Percentiles rank a stretch among this genome's conserved stretches.
phyloP scores from a whole-genome alignment of 2,888 invertebrate genomes.

The Malacosoma neustria region DNA sequence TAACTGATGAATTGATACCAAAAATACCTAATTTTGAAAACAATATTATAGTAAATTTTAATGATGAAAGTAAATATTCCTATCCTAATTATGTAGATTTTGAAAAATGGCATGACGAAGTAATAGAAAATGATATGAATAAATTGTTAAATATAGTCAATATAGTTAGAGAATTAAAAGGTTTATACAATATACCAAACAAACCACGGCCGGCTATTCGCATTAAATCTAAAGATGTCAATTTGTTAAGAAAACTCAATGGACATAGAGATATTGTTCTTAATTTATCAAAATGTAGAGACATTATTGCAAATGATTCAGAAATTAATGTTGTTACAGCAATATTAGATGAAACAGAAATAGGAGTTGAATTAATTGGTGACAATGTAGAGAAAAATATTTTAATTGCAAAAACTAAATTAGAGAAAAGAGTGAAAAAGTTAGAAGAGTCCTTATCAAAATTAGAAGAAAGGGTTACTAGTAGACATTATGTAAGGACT shows the following conservation, averaged over 20 bases:
- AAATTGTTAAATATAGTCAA: conserved; percentile 57
- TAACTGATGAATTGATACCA: conserved; percentile 81
- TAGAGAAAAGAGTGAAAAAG: conserved; percentile 40
- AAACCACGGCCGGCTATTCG: conserved; percentile 49
- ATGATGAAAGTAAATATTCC: conserved; percentile 31
- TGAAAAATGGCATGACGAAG: conserved; percentile 36
- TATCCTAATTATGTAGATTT: conserved; percentile 41
- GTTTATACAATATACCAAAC: conserved; percentile 68
- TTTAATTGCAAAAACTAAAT: conserved; percentile 30
- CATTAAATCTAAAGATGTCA: conserved; percentile 31
- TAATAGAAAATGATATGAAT: conserved; percentile 57
- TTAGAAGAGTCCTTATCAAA: conserved; percentile 35
- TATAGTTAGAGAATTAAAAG: conserved; percentile 71
- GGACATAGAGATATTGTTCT: conserved; percentile 34
- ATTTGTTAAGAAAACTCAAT: conserved; percentile 32
- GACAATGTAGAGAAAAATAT: conserved; percentile 33
- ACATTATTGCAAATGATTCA: conserved; percentile 21
- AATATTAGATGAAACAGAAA: conserved; percentile 36
- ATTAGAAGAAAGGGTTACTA: conserved; percentile 38
- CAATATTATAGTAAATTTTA: conserved; percentile 46
- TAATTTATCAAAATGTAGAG: conserved; percentile 35
- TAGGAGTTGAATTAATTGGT: conserved; percentile 40
- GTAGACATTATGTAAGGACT: conserved; percentile 25
- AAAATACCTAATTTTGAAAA: conserved; percentile 60
- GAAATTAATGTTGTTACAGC: conserved; percentile 33